Evolutionary conservation across 2,797 vertebrate genomes (phyloP), one percentile per base, ranked within the genome.

Genomic region (Echeneis naucrates): DNA sequence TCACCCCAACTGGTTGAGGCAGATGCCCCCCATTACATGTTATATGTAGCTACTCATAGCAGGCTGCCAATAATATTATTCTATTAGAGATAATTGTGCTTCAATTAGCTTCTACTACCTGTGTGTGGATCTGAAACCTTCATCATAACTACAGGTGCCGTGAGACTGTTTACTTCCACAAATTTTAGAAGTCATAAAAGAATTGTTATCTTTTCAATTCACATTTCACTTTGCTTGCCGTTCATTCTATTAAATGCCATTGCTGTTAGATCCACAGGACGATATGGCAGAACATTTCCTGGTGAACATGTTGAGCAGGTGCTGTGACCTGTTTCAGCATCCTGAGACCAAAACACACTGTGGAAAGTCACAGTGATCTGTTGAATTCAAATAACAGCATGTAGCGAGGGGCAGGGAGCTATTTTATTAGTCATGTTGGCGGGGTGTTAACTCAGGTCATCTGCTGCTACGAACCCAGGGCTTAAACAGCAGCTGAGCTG

Each of bases 381-480:
- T 48, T 79, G 59, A 84, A 85, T 83, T 80, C 24, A 83, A 83
- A 83, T 59, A 63, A 70, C 65, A 68, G 45, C 6, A 54, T 77
- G 68, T 58, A 75, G 63, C 1, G 12, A 71, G 75, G 75, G 60
- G 48, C 23, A 3, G 47, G 58, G 54, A 63, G 37, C 64, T 79
- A 69, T 81, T 89, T 79, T 52, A 88, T 87, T 86, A 88, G 84
- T 90, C 87, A 87, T 84, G 47, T 35, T 40, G 63, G 48, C 45
- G 11, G 57, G 5, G 11, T 59, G 81, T 77, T 73, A 73, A 79
- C 62, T 79, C 61, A 38, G 77, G 77, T 82, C 75, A 66, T 67
- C 73, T 2, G 37, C 78, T 75, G 74, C 65, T 72, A 44, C 70
- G 30, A 48, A 78, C 72, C 40, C 64, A 26, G 19, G 44, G 35